These are phyloP conservation scores for Sibirionetta formosa DNA, from an alignment of 2,797 vertebrate species.

Conservation along the genomic window DNA sequence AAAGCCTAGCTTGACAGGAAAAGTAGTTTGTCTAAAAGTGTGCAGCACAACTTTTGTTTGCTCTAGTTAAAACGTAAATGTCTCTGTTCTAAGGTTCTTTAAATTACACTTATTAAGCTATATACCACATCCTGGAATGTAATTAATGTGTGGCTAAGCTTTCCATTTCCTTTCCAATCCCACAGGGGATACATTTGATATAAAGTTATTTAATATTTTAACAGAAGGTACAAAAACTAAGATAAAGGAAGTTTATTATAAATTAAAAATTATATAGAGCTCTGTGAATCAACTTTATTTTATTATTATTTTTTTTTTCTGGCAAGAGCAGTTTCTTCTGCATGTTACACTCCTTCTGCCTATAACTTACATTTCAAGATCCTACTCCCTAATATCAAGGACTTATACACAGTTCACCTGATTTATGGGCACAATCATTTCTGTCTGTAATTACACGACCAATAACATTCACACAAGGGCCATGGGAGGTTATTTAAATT, in stretches of 20 bases:
- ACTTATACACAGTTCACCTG: background rate
- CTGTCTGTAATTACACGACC: background rate
- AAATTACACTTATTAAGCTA: conserved; percentile 37
- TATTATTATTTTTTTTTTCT: background rate
- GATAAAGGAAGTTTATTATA: conserved; percentile 25
- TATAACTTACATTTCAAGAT: conserved; percentile 10
- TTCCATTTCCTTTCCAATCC: conserved; percentile 53
- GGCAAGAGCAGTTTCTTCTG: conserved; percentile 7
- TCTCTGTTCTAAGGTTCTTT: conserved; percentile 8
- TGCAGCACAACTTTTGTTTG: conserved; percentile 15
- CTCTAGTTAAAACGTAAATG: conserved; percentile 55
- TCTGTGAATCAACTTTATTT: conserved; percentile 9
- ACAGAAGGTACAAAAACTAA: conserved; percentile 14
- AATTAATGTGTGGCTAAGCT: background rate
- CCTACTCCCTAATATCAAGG: background rate
- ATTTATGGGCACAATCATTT: conserved; percentile 8
- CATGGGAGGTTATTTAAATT: background rate
- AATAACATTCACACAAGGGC: background rate
- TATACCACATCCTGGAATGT: background rate
- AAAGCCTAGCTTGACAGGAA: background rate
- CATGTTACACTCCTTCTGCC: background rate
- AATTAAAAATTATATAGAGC: conserved; percentile 49
- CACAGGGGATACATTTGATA: conserved; percentile 24
- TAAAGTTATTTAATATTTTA: conserved; percentile 56
- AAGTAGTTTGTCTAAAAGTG: conserved; percentile 9